Base-by-base conservation (phyloP, 1,140 invertebrate species). In the Drosophila ironensis region DNA sequence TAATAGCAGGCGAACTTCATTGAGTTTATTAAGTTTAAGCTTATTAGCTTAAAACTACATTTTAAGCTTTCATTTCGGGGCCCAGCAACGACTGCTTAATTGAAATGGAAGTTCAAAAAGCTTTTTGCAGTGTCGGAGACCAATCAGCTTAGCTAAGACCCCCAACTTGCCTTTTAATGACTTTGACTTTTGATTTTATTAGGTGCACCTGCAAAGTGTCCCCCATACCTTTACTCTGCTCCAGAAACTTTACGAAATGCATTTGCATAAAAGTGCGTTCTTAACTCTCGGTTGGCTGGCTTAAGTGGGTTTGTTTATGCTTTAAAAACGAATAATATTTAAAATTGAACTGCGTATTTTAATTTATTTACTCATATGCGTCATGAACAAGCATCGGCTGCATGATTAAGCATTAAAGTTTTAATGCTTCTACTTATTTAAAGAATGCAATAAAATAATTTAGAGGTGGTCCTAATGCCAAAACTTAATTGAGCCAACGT, bases 151-250 rank as follows among this genome's bases (percentile, higher is more conserved):
- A 51, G 57, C 44, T 48, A 30, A n/a, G 47, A 63, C 45, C 46
- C n/a, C 66, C 47, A 82, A 77, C 57, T 82, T 73, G 63, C 44
- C 61, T 77, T 72, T 80, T 80, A 80, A 81, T 81, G 52, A 84
- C 51, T 72, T 77, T 63, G 52, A 72, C 52, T 72, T 86, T 84
- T 84, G 75, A 84, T 86, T 84, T 50, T 67, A 86, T 84, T 74
- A 61, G 60, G 47, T 67, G 30, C 33, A 72, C 71, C 80, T 75
- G 61, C 56, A 86, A 72, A 42, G 35, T 35, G n/a, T 60, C 27
- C 47, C 48, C 47, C 33, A 54, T 27, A 66, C 60, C 42, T 42
- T 44, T 25, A 25, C 46, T 38, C 2, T 33, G 11, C 5, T 50
- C 30, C 46, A 45, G 66, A 64, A 60, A 78, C 47, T 67, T 60